Percentiles rank a stretch among this genome's conserved stretches.
Conservation (phyloP, 1,140 invertebrate species). For the Drosophila sproati region DNA sequence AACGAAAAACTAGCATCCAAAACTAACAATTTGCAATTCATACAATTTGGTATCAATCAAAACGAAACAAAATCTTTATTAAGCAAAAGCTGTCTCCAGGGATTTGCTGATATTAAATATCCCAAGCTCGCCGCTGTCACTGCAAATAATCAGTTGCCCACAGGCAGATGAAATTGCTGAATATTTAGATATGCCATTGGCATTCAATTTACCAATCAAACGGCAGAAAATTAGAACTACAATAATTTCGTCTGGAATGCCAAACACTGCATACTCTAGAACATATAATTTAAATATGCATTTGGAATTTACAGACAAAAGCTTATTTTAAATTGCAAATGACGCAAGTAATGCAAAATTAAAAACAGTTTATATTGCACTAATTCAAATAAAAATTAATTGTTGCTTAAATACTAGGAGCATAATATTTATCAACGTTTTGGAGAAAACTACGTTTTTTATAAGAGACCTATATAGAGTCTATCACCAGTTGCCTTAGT, state of each 20-base stretch:
- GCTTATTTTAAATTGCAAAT: no score
- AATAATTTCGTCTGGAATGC: not conserved
- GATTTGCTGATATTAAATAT: conserved; percentile 57
- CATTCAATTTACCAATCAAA: conserved; percentile 76
- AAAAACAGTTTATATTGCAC: no score
- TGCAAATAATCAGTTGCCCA: conserved; percentile 49
- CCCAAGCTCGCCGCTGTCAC: conserved; percentile 22
- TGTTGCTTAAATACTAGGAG: no score
- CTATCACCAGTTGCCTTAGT: not conserved
- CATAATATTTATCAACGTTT: no score
- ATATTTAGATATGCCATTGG: conserved; percentile 67
- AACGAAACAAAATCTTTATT: conserved; percentile 6
- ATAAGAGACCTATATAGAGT: no score
- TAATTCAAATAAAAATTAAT: no score
- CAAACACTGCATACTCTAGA: not conserved
- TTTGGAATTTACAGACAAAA: no score
- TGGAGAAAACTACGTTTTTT: no score
- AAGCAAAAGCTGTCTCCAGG: conserved; percentile 2
- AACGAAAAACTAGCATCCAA: conserved; percentile 18
- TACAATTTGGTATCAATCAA: conserved; percentile 38
- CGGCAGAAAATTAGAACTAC: conserved; percentile 38
- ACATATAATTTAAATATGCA: not conserved
- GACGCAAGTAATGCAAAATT: no score
- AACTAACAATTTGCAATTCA: conserved; percentile 25
- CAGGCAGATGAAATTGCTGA: conserved; percentile 61